These are phyloP conservation scores for Microtus pennsylvanicus DNA, from an alignment of 2,113 vertebrate genomes.

Conservation along the genomic window DNA sequence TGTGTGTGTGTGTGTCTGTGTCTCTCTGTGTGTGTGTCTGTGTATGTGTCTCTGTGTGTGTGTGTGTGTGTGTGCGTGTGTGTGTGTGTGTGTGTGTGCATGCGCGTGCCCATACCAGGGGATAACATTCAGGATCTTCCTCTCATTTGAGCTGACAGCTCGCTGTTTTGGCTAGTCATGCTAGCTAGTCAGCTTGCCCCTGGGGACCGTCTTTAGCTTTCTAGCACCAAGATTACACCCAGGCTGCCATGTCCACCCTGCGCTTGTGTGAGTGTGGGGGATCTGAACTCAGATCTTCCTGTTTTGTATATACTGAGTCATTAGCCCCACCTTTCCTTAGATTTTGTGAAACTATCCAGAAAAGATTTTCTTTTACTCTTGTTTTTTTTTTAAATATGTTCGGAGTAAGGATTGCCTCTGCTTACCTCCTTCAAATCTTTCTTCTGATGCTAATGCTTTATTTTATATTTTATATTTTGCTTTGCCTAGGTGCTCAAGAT, in stretches of 20 bases:
- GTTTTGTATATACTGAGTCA: not conserved
- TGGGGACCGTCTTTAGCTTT: not conserved
- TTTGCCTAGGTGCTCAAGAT: not conserved
- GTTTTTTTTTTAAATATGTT: not conserved
- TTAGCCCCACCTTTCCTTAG: not conserved
- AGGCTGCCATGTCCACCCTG: not conserved
- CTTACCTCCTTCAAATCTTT: not conserved
- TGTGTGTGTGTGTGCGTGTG: not conserved
- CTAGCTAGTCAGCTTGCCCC: not conserved
- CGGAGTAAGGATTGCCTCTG: not conserved
- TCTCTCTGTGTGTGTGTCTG: not conserved
- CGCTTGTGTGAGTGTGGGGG: not conserved
- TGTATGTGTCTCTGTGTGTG: not conserved
- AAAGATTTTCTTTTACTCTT: not conserved
- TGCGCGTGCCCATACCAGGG: fast-evolving
- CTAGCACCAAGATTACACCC: not conserved
- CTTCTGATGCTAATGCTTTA: not conserved
- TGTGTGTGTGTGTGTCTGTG: not conserved
- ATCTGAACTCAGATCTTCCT: not conserved
- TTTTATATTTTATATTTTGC: not conserved
- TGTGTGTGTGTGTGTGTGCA: too few species aligned
- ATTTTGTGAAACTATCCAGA: not conserved
- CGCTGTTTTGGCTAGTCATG: not conserved
- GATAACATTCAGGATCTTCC: not conserved
- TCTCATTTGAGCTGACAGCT: not conserved